A percentile compares a stretch with the other conserved stretches of the same genome.
These are phyloP conservation scores for Cepaea nemoralis DNA, from an alignment of 1,140 invertebrate genomes.

Conservation along the genomic window DNA sequence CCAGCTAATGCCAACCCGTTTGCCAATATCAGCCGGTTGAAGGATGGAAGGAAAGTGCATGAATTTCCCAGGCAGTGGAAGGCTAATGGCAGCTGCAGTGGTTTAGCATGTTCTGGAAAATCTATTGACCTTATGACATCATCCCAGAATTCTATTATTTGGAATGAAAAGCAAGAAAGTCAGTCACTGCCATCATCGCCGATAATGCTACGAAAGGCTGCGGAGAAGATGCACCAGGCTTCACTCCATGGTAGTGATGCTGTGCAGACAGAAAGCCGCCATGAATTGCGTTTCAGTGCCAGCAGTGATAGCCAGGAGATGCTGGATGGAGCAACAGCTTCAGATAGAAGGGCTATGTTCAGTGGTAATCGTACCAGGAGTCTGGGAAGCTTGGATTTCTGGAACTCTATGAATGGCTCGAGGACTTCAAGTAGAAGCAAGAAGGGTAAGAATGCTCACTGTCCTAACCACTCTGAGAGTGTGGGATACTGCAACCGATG, in stretches of 20 bases:
- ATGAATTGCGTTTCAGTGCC: background rate
- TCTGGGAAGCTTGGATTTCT: constrained; percentile 36
- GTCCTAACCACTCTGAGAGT: background rate
- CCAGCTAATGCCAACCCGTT: constrained; percentile 68
- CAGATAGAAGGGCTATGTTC: constrained; percentile 6
- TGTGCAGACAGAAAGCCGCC: background rate
- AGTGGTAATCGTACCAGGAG: constrained; percentile 32
- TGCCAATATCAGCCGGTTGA: constrained; percentile 57
- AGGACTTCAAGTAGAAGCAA: background rate
- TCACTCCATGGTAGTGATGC: constrained; percentile 61
- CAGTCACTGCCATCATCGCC: constrained; percentile 67
- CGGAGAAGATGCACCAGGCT: constrained; percentile 64
- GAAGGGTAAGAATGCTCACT: background rate
- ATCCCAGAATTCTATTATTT: constrained; percentile 56
- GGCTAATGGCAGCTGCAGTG: constrained; percentile 5
- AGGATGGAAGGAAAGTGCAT: constrained; percentile 63
- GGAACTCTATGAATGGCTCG: constrained; percentile 4
- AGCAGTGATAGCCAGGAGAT: constrained; percentile 9
- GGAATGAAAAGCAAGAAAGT: constrained; percentile 36
- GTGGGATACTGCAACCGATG: constrained; percentile 28
- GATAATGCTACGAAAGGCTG: constrained; percentile 61
- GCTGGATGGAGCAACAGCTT: background rate
- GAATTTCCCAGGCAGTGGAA: constrained; percentile 55
- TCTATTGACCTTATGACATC: constrained; percentile 50
- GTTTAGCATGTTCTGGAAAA: background rate